Evolutionary conservation across 2,888 invertebrate genomes (phyloP).

Genomic region (Willowsia nigromaculata): DNA sequence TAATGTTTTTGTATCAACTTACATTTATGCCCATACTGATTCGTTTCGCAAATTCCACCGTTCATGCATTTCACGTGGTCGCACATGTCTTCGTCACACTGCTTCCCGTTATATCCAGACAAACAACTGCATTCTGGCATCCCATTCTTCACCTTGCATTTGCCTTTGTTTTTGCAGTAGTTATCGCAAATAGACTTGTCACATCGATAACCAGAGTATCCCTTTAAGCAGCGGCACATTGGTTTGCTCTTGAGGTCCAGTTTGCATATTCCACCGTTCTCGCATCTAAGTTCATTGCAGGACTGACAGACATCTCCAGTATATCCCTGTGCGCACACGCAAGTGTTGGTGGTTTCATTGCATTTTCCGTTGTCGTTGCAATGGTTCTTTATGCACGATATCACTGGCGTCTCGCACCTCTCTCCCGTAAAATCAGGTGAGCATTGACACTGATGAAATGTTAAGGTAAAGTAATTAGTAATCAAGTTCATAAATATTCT

Average conservation of each 20-base stretch:
- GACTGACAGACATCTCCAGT: conserved; percentile 83
- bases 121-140: conserved; percentile 82
- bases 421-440: conserved; percentile 85
- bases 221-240: conserved; percentile 82
- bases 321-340: conserved; percentile 82
- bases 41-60: conserved; percentile 69
- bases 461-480: background rate
- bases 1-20: too few species aligned
- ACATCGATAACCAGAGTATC: conserved; percentile 82
- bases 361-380: conserved; percentile 85
- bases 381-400: conserved; percentile 82
- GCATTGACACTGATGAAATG: conserved; percentile 83
- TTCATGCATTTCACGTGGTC: conserved; percentile 32
- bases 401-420: conserved; percentile 83
- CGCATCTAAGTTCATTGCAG: conserved; percentile 83
- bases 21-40: background rate
- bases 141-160: conserved; percentile 80
- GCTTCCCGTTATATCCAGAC: conserved; percentile 83
- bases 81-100: conserved; percentile 84
- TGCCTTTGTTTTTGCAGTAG: conserved; percentile 81
- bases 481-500: too few species aligned
- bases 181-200: conserved; percentile 81
- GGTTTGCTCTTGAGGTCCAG: conserved; percentile 78
- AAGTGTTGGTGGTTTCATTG: conserved; percentile 80
- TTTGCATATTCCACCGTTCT: conserved; percentile 84